Evolutionary conservation across 2,888 invertebrate genomes (phyloP), one percentile per base, ranked within the genome.

Genomic region (Drosophila koepferae): DNA sequence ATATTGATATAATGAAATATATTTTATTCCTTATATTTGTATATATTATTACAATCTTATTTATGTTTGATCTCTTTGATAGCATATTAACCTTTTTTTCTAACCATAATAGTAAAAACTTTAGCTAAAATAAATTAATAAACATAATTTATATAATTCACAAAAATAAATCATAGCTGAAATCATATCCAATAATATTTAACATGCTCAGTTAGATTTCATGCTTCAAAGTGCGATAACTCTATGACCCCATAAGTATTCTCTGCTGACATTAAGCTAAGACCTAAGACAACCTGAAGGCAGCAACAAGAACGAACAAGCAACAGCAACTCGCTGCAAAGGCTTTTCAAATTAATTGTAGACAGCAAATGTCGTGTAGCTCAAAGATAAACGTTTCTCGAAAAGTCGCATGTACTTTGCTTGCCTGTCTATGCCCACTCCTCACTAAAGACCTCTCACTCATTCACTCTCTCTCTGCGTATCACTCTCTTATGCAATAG

Each of bases 321-420:
- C 56, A 55, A 40, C 73, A 59, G 49, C 71, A 63, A 31, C 72
- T 58, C 68, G 31, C 63, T 63, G 40, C 51, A 73, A 77, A 78
- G 75, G 66, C 71, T 68, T 84, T 87, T 73, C 65, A 87, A 87
- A 87, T 87, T 85, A 89, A 85, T 87, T 89, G 80, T 70, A 89
- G 77, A 77, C 85, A 85, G 61, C 71, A 74, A 80, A 74, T 82
- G 83, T 78, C 78, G 75, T 77, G 89, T 85, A 85, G 69, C 74
- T 89, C 71, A 80, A 82, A 89, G 83, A 87, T 80, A 85, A 85
- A 89, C 83, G 88, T 68, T 87, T 72, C 83, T 70, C 55, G 56
- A 71, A 77, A 66, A 63, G 63, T 65, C 61, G 48, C 44, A 18
- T 46, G 59, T 49, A 38, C 60, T 31, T n/a, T 46, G n/a, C 31